phyloP scores from a whole-genome alignment of 2,113 vertebrate genomes.

The Numenius arquata region DNA sequence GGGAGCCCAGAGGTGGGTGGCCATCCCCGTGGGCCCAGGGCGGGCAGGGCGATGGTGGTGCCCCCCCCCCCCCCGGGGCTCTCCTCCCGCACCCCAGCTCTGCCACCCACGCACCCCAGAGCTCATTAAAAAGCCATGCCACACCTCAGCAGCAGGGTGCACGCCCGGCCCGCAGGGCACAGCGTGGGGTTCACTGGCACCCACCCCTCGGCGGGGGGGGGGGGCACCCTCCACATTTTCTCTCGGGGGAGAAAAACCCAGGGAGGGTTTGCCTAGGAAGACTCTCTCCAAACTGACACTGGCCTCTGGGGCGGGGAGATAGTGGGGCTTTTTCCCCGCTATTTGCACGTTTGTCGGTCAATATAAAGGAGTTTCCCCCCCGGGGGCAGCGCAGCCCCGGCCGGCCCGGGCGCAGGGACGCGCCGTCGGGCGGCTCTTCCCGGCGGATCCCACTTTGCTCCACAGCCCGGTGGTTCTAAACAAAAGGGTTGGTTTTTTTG shows the following conservation, averaged over 20 bases:
- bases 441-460: constrained; percentile 27
- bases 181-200: not conserved
- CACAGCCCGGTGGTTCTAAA: constrained; percentile 46
- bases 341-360: not conserved
- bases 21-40: rapidly evolving
- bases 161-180: not conserved
- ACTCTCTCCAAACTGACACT: not conserved
- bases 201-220: not conserved
- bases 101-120: not conserved
- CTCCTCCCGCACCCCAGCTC: not conserved
- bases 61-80: no score
- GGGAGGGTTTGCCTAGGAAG: not conserved
- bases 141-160: not conserved
- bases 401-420: not conserved
- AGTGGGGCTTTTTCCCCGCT: not conserved
- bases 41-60: not conserved
- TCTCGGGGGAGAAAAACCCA: not conserved
- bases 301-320: not conserved
- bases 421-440: not conserved
- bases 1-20: not conserved
- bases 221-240: not conserved
- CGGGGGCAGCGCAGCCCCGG: not conserved
- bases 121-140: rapidly evolving
- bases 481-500: constrained; percentile 27
- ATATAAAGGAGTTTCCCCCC: no score